Evolutionary conservation across 2,888 invertebrate genomes (phyloP).

Genomic region (Xestia c-nigrum): DNA sequence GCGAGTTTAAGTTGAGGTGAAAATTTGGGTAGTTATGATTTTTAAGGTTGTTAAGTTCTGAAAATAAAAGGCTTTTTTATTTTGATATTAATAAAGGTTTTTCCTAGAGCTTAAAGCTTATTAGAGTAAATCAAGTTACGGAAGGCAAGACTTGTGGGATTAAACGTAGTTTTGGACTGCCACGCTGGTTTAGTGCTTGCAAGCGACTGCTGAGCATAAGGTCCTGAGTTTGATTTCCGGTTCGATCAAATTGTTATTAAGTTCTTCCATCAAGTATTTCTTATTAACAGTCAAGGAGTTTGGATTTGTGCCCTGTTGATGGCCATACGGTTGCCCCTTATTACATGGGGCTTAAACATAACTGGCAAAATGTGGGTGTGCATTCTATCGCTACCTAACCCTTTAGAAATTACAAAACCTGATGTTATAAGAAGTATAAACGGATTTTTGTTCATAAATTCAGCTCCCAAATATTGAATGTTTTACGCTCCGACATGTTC

Average conservation of each 20-base stretch:
- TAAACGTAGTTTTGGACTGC: not conserved
- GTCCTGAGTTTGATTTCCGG: not conserved
- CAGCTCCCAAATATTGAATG: not conserved
- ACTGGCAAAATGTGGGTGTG: not conserved
- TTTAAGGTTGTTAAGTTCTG: not conserved
- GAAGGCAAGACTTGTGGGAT: not conserved
- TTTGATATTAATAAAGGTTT: not conserved
- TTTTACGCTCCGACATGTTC: not conserved
- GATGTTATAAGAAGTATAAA: not conserved
- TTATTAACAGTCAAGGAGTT: not conserved
- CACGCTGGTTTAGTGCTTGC: not conserved
- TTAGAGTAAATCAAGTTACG: not conserved
- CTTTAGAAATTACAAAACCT: not conserved
- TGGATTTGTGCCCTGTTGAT: not conserved
- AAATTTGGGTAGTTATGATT: constrained; percentile 14
- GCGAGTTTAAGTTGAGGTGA: constrained; percentile 11
- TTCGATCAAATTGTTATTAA: not conserved
- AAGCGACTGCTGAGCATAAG: not conserved
- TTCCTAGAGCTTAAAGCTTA: not conserved
- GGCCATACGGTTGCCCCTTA: not conserved
- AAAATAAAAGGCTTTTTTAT: not conserved
- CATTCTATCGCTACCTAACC: not conserved
- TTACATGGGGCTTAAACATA: not conserved
- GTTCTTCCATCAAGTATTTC: not conserved
- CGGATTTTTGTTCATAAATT: not conserved